phyloP scores from a whole-genome alignment of 2,797 vertebrate genomes.

The Cynodonichthys magdalenae region DNA sequence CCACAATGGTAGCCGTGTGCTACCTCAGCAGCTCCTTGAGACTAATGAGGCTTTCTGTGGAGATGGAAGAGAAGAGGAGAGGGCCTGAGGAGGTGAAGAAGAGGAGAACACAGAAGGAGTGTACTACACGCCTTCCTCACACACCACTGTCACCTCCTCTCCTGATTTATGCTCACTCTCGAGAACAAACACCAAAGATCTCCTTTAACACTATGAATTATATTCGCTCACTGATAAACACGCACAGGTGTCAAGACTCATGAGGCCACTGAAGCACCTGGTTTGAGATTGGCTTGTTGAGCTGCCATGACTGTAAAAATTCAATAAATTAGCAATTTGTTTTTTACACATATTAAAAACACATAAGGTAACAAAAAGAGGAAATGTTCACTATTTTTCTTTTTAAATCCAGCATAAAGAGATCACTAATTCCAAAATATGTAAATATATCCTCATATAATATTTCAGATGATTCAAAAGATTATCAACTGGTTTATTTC shows the following conservation, averaged over 20 bases:
- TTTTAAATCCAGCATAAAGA: too few relatives aligned
- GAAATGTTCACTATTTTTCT: too few relatives aligned
- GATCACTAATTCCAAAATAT: too few relatives aligned
- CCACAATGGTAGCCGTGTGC: slow-evolving; percentile 83
- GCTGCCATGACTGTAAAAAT: background rate
- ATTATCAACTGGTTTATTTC: too few relatives aligned
- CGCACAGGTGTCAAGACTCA: slow-evolving; percentile 45
- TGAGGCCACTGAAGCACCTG: slow-evolving; percentile 1
- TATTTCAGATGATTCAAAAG: too few relatives aligned
- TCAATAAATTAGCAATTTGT: background rate
- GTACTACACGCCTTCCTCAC: slow-evolving; percentile 63
- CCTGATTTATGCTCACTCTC: slow-evolving; percentile 49
- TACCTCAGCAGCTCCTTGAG: slow-evolving; percentile 72
- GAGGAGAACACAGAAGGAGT: slow-evolving; percentile 58
- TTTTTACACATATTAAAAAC: background rate
- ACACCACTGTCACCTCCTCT: slow-evolving; percentile 62
- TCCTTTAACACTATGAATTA: slow-evolving; percentile 19
- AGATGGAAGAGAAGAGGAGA: slow-evolving; percentile 65
- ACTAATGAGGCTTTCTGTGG: slow-evolving; percentile 81
- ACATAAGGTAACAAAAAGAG: too few relatives aligned
- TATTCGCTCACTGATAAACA: slow-evolving; percentile 10
- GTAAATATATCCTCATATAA: too few relatives aligned
- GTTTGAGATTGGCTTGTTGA: slow-evolving; percentile 9
- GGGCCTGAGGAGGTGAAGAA: slow-evolving; percentile 51
- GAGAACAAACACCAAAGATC: slow-evolving; percentile 48